Evolutionary conservation across 1,140 invertebrate species (phyloP).

Genomic region (Euura saliciscinereae): DNA sequence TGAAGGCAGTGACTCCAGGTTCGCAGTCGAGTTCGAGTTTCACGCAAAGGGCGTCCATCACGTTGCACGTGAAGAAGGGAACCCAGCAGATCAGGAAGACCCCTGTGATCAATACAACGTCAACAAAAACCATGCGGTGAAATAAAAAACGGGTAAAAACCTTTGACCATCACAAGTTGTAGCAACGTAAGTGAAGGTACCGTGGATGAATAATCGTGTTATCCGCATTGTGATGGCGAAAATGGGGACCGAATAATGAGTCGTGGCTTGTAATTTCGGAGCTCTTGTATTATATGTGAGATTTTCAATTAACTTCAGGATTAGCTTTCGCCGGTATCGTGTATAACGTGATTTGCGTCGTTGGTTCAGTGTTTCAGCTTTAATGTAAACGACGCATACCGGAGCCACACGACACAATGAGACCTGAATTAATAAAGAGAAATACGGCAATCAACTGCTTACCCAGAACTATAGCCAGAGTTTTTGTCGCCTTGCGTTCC

Average conservation of each 20-base stretch:
- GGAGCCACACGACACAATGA: no score
- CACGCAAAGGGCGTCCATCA: conserved; percentile 94
- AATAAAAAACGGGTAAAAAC: no score
- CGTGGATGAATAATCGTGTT: no score
- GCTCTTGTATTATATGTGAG: neutral
- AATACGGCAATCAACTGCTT: conserved; percentile 16
- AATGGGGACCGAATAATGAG: no score
- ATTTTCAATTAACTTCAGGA: neutral
- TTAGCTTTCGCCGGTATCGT: neutral
- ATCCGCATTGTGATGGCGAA: no score
- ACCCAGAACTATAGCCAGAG: conserved; percentile 98
- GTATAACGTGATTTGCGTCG: neutral
- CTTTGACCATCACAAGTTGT: no score
- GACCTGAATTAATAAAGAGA: neutral
- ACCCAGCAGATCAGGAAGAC: conserved; percentile 99
- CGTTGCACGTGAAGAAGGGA: conserved; percentile 88
- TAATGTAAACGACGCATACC: neutral
- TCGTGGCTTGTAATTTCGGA: no score
- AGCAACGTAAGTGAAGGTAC: no score
- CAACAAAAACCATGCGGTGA: neutral
- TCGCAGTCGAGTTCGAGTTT: conserved; percentile 82
- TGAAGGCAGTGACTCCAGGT: conserved; percentile 88
- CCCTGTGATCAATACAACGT: conserved; percentile 62
- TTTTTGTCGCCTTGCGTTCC: conserved; percentile 99
- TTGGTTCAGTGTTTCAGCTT: neutral